Percentiles rank a stretch among this genome's conserved stretches.
These are phyloP conservation scores for Agapostemon virescens DNA, from an alignment of 2,888 invertebrate species.

Conservation along the genomic window DNA sequence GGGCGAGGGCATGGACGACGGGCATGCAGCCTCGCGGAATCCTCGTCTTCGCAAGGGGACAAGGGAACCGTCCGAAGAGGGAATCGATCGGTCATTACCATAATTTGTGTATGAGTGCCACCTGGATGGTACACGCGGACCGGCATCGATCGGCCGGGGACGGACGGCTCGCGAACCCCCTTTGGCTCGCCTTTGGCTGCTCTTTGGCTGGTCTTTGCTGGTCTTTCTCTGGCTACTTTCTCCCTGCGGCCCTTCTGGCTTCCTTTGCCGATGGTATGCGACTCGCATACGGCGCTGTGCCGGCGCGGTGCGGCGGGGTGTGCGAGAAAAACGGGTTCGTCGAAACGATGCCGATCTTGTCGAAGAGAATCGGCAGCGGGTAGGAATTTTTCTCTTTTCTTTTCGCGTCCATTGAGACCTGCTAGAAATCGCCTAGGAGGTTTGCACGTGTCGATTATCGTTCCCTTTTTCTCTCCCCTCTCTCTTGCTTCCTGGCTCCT, in stretches of 20 bases:
- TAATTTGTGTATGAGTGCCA: constrained; percentile 77
- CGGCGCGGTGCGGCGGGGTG: background rate
- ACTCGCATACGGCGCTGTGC: constrained; percentile 18
- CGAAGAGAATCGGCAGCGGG: constrained; percentile 30
- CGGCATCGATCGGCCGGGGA: constrained; percentile 51
- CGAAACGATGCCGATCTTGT: constrained; percentile 39
- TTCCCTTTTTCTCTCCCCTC: background rate
- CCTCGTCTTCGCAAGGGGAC: background rate
- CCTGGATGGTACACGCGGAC: constrained; percentile 69
- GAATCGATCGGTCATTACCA: constrained; percentile 73
- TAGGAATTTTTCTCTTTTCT: constrained; percentile 17
- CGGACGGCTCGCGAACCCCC: constrained; percentile 33
- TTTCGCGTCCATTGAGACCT: constrained; percentile 7
- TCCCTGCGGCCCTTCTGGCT: constrained; percentile 51
- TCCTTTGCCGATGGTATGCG: constrained; percentile 45
- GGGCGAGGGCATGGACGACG: constrained; percentile 30
- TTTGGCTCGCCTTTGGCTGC: constrained; percentile 34
- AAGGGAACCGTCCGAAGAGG: constrained; percentile 50
- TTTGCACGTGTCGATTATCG: constrained; percentile 34
- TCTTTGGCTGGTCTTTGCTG: background rate
- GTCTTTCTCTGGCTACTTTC: constrained; percentile 39
- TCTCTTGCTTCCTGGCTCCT: background rate
- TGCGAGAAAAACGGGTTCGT: constrained; percentile 50
- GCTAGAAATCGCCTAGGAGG: constrained; percentile 36
- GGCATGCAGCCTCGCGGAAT: background rate